Percentiles rank a stretch among this genome's conserved stretches.
phyloP scores from a whole-genome alignment of 2,113 vertebrate species.

The Varanus salvator region DNA sequence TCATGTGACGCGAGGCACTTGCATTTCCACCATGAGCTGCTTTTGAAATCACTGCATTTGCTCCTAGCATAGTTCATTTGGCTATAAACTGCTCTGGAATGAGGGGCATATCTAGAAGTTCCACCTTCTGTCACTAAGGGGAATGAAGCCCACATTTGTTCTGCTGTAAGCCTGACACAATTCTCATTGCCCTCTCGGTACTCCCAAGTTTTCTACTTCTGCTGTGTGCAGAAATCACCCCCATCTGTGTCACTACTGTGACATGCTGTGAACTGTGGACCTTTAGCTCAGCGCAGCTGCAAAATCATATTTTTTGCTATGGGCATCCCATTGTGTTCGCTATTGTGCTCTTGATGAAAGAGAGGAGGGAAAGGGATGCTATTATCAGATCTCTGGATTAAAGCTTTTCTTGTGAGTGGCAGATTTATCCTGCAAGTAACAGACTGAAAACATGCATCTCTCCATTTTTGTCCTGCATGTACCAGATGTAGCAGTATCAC shows the following conservation, averaged over 20 bases:
- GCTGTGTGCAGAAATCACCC: neutral
- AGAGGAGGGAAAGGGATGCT: neutral
- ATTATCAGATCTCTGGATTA: accelerated
- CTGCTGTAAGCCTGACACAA: neutral
- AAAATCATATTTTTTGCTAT: neutral
- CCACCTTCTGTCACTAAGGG: neutral
- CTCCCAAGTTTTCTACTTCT: neutral
- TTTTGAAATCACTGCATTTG: neutral
- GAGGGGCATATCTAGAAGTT: neutral
- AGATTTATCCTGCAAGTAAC: conserved; percentile 17
- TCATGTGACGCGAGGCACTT: neutral
- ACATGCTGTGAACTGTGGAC: neutral
- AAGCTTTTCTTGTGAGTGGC: neutral
- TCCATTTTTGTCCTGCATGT: neutral
- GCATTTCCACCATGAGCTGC: neutral
- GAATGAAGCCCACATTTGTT: neutral
- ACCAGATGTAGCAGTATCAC: neutral
- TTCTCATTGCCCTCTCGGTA: neutral
- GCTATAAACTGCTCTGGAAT: neutral
- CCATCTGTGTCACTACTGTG: accelerated
- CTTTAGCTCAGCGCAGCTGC: neutral
- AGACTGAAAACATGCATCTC: neutral
- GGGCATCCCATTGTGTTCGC: neutral
- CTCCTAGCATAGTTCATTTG: accelerated
- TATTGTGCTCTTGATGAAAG: neutral